Base-by-base conservation (phyloP, 2,888 invertebrate genomes). In the Leptinotarsa peninsularis region DNA sequence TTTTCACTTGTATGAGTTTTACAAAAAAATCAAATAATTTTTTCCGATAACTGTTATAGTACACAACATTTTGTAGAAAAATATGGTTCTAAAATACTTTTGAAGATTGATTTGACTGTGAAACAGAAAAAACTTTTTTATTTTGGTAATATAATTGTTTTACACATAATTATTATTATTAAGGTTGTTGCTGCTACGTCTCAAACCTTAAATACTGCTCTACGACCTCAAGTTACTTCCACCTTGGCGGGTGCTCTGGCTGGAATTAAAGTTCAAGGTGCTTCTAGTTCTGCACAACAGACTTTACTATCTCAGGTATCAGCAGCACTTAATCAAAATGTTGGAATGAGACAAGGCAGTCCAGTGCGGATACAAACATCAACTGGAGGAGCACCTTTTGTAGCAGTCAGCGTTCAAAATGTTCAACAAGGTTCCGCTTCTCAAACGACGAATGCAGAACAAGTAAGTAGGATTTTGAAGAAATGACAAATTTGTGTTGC, bases 151-250 rank as follows among this genome's bases (percentile, higher is more conserved):
- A 10, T 43, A 43, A 43, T 43, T 43, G 13, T 43, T 43, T 43
- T 43, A 43, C 10, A 43, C 33, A 43, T 43, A 10, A 43, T 43
- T 43, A 43, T 43, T 43, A 13, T 80, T 43, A 13, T 80, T 56
- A 76, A 91, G 91, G 91, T 92, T 74, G 91, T 92, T 60, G 90
- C 91, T 2, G 91, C 91, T 14, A 88, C 90, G 15, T 90, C 91
- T 10, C 90, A 90, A 83, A 89, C 89, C 58, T 80, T 91, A 67
- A 89, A 88, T 21, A 85, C 89, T 15, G 88, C 90, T 74, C 86
- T 91, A 66, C 89, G 92, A 49, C 90, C 91, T 0, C 90, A 90
- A 82, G 78, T 80, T 43, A 73, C 75, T 23, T 83, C 86, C 76
- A 88, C 89, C 58, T 86, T 91, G 69, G 89, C 90, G 0, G 89